phyloP scores from a whole-genome alignment of 64 coral and sea anemone species.

The Pocillopora damicornis region DNA sequence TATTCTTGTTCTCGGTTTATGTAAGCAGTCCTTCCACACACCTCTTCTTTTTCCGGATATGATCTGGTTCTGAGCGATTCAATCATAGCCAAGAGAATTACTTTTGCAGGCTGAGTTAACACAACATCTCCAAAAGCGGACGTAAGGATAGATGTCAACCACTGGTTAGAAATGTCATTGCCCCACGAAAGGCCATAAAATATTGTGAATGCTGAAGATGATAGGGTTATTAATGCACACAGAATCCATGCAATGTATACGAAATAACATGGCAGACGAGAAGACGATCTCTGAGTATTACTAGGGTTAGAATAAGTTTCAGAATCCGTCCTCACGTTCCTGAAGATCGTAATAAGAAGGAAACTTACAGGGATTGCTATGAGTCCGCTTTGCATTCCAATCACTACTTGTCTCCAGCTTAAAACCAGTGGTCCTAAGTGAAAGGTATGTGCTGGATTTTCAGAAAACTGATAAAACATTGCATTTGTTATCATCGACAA shows the following conservation, averaged over 20 bases:
- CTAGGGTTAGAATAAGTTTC: not conserved
- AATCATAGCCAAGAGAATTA: slow-evolving; percentile 10
- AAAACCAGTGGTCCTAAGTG: slow-evolving; percentile 32
- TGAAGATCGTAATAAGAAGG: slow-evolving; percentile 54
- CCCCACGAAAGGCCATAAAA: slow-evolving; percentile 76
- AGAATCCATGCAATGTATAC: slow-evolving; percentile 66
- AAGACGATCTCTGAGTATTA: not conserved
- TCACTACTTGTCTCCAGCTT: slow-evolving; percentile 50
- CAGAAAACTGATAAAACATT: slow-evolving; percentile 65
- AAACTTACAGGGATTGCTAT: slow-evolving; percentile 59
- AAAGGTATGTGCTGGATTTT: slow-evolving; percentile 7
- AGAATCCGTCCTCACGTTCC: slow-evolving; percentile 10
- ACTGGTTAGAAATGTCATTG: slow-evolving; percentile 57
- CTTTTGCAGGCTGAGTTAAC: slow-evolving; percentile 43
- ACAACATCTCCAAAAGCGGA: slow-evolving; percentile 43
- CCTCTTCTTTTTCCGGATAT: not conserved
- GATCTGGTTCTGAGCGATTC: slow-evolving; percentile 34
- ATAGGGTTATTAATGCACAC: slow-evolving; percentile 2
- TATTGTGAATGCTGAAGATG: slow-evolving; percentile 50
- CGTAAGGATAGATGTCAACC: slow-evolving; percentile 52
- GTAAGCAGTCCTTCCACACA: not conserved
- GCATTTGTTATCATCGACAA: slow-evolving; percentile 48
- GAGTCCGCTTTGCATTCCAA: slow-evolving; percentile 52
- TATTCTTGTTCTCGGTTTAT: slow-evolving; percentile 11
- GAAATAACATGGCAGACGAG: slow-evolving; percentile 42